Conservation (phyloP, 1,140 invertebrate genomes). For the Ceratoteleas bidentatus region DNA sequence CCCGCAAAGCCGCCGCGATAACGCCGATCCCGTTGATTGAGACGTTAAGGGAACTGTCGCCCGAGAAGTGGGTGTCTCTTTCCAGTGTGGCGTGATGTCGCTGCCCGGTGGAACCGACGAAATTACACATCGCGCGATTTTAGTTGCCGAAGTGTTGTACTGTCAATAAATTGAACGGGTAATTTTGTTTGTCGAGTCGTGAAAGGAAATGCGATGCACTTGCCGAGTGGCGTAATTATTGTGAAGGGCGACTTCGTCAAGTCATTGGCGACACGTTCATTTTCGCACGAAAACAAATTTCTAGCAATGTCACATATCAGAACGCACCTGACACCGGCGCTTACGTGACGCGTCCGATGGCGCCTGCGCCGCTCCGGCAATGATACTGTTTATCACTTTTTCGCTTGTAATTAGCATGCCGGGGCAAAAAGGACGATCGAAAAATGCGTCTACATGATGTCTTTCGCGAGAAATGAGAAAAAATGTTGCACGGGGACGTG, state of each 20-base stretch:
- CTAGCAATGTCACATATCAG: constrained; percentile 60
- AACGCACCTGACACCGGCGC: constrained; percentile 50
- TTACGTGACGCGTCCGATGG: constrained; percentile 47
- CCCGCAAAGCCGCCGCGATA: constrained; percentile 10
- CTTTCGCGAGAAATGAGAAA: constrained; percentile 8
- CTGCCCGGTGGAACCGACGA: constrained; percentile 8
- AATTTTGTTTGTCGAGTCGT: constrained; percentile 44
- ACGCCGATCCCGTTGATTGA: constrained; percentile 1
- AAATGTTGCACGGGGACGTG: not conserved
- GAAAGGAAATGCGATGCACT: constrained; percentile 45
- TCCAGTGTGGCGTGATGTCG: constrained; percentile 20
- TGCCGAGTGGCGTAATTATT: constrained; percentile 53
- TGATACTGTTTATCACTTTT: constrained; percentile 36
- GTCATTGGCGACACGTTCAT: constrained; percentile 44
- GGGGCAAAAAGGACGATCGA: not conserved
- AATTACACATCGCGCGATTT: constrained; percentile 41
- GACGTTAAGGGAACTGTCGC: not conserved
- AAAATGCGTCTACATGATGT: constrained; percentile 19
- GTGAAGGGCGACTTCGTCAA: constrained; percentile 57
- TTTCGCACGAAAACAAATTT: constrained; percentile 54
- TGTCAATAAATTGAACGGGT: constrained; percentile 50
- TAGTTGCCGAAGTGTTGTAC: constrained; percentile 16
- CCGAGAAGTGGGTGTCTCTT: not conserved
- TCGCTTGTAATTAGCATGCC: constrained; percentile 43
- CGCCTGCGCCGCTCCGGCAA: constrained; percentile 23